Conservation (phyloP, 2,888 invertebrate species). For the Eupithecia insigniata region DNA sequence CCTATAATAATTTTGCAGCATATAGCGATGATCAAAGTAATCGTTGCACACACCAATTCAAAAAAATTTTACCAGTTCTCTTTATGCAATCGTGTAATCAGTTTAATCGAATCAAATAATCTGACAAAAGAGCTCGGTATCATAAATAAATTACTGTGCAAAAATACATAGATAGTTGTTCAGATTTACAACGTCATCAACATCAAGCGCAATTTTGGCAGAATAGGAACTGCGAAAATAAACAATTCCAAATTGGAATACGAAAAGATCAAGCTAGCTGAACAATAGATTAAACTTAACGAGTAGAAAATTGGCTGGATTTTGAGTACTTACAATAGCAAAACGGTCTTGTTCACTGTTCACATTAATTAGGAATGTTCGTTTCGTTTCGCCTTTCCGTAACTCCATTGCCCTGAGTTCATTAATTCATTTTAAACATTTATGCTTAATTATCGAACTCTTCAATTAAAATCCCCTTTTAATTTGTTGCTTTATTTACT, state of each 20-base stretch:
- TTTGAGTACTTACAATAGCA: constrained; percentile 64
- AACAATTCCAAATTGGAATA: constrained; percentile 23
- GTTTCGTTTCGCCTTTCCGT: constrained; percentile 50
- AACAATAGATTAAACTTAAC: constrained; percentile 53
- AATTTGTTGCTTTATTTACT: constrained; percentile 74
- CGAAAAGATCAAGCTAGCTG: constrained; percentile 51
- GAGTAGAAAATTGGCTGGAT: constrained; percentile 60
- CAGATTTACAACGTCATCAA: background rate
- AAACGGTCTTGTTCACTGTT: constrained; percentile 64
- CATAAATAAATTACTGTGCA: background rate
- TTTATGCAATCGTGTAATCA: too few relatives aligned
- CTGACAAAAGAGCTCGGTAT: background rate
- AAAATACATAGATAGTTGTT: background rate
- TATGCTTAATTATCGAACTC: constrained; percentile 81
- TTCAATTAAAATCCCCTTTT: constrained; percentile 76
- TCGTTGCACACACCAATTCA: background rate
- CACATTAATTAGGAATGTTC: constrained; percentile 76
- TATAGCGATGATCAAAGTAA: background rate
- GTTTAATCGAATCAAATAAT: too few relatives aligned
- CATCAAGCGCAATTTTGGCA: background rate
- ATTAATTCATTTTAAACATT: constrained; percentile 81
- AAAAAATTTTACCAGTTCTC: too few relatives aligned
- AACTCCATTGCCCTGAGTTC: constrained; percentile 71
- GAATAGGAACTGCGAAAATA: constrained; percentile 7
- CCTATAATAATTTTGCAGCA: background rate